Base-by-base conservation (phyloP, 1,140 invertebrate genomes). In the Drosophila burlai region DNA sequence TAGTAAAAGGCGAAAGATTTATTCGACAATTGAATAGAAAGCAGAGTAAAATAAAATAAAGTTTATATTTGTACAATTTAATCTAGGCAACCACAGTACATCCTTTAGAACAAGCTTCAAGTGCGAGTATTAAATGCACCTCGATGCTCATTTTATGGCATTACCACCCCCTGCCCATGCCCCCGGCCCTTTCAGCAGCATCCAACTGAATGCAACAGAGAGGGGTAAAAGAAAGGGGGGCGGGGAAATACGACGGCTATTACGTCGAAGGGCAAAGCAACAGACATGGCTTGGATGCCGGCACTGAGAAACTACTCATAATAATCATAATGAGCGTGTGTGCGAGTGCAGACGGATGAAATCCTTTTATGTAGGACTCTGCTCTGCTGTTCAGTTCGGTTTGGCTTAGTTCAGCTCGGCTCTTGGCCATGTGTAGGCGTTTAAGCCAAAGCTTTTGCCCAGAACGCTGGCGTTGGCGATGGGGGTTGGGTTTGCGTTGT, bases 1-100 rank as follows among this genome's bases (percentile, higher is more conserved):
- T 93, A 93, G 93, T 93, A 93, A 93, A 93, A 93, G 93, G 93
- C 93, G 93, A 93, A 93, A 93, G 93, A 93, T 93, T 93, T 93
- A 93, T 93, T 93, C 92, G 91, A 93, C 89, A 93, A 82, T 62
- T 91, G 84, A 91, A 92, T 80, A 91, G 87, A 91, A 91, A 72
- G 86, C 89, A 89, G 89, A 91, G 90, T 81, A 1, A 57, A 1
- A 26, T 26, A 5, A 26, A 26, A 26, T 26, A 26, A 26, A 26
- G 26, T 26, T 26, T 26, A 26, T 26, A 26, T 26, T 26, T 26
- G 5, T 26, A 24, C 13, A 34, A 15, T 55, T 24, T 16, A 16
- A 55, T 55, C 13, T 10, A 5, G 8, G 4, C 24, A 46, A 42
- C 82, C 66, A 85, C 60, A 21, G 82, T 84, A 64, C 64, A 15